Evolutionary conservation across 2,797 vertebrate species (phyloP), one percentile per base, ranked within the genome.

Genomic region (Chelon auratus): DNA sequence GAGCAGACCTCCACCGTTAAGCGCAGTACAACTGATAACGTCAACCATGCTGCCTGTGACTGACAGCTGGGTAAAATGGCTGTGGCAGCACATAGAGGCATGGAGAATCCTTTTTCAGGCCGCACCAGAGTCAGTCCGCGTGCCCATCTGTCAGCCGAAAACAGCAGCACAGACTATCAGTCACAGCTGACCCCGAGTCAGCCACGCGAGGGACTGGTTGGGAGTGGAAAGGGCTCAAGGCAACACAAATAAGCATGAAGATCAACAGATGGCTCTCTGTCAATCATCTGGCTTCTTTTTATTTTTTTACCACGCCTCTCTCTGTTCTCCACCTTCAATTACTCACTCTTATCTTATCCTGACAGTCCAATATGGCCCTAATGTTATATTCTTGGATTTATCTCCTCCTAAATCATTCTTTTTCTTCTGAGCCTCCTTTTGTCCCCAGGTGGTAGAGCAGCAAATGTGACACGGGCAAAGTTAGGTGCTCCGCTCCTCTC

Each of bases 61-160:
- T 92, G 92, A 92, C 92, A 92, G 91, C 81, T 82, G 90, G 87
- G 79, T 86, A 83, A 93, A 93, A 86, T 78, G 87, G 80, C 88
- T 85, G 77, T 92, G 92, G 90, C 92, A 92, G 90, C 89, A 91
- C 89, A 89, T 85, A 79, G 85, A 87, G 87, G 80, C 88, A 83
- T 85, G 87, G 89, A 89, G 83, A 93, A 93, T 93, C 89, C 84
- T 77, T 91, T 93, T 90, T 78, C 85, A 86, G 83, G 83, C 88
- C 53, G 84, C 86, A 78, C 81, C 82, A 61, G 78, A 85, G 84
- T 87, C 79, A n/a, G 83, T 82, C 78, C 80, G 63, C 9, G 65
- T 55, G 22, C 83, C 89, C 87, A 89, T 92, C 92, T 92, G 92
- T 92, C 89, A 88, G 82, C 68, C 53, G 8, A 75, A 89, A 89